phyloP scores from a whole-genome alignment of 2,888 invertebrate species.

The Agrochola lychnidis region DNA sequence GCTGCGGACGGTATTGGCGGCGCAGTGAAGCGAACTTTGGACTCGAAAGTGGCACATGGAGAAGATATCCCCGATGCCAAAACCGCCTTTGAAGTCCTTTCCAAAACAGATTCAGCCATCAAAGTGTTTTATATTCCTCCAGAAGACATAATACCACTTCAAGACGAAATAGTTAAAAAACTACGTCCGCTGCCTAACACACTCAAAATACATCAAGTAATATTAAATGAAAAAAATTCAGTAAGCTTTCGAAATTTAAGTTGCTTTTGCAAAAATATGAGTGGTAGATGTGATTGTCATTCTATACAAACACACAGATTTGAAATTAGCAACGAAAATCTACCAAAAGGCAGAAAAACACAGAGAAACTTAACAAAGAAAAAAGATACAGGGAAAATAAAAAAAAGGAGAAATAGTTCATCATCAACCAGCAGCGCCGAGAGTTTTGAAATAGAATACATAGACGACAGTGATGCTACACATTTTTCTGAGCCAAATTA shows the following conservation, averaged over 20 bases:
- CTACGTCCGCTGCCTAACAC: constrained; percentile 15
- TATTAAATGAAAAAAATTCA: constrained; percentile 9
- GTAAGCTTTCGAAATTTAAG: constrained; percentile 18
- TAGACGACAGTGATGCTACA: constrained; percentile 9
- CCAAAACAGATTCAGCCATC: constrained; percentile 15
- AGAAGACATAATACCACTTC: constrained; percentile 8
- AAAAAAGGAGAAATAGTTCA: background rate
- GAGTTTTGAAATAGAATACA: constrained; percentile 8
- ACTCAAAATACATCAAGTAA: constrained; percentile 28
- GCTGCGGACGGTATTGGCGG: constrained; percentile 30
- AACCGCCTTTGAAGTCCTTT: constrained; percentile 29
- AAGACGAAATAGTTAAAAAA: constrained; percentile 11
- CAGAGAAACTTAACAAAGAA: background rate
- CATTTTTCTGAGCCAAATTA: constrained; percentile 7
- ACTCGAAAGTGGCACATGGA: constrained; percentile 30
- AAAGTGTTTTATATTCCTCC: constrained; percentile 10
- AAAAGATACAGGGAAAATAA: background rate
- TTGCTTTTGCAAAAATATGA: constrained; percentile 20
- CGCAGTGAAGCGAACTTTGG: constrained; percentile 25
- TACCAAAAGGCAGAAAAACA: constrained; percentile 1
- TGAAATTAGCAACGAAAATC: constrained; percentile 8
- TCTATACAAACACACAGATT: constrained; percentile 22
- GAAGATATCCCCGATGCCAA: constrained; percentile 28
- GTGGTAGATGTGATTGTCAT: constrained; percentile 27
- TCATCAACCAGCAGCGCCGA: background rate